These are phyloP conservation scores for Phenacoccus solenopsis DNA, from an alignment of 1,140 invertebrate species.

Conservation along the genomic window DNA sequence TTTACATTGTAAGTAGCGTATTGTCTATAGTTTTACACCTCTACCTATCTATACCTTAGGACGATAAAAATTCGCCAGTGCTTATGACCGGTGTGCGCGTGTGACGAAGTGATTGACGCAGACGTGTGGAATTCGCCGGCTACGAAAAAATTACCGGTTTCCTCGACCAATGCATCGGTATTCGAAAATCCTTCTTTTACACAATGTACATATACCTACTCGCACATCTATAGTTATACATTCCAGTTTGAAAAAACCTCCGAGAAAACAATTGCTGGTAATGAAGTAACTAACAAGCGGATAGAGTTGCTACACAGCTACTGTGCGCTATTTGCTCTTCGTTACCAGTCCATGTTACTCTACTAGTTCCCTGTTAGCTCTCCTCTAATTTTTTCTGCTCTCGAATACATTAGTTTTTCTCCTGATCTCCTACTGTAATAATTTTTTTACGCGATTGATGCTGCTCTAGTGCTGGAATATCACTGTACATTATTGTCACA, in stretches of 20 bases:
- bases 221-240: neutral
- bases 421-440: neutral
- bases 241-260: neutral
- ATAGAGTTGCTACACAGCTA: neutral
- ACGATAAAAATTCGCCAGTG: too few species aligned
- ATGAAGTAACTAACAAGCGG: constrained; percentile 1
- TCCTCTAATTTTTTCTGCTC: neutral
- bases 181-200: neutral
- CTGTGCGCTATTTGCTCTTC: too few species aligned
- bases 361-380: neutral
- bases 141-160: too few species aligned
- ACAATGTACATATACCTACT: neutral
- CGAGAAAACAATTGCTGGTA: neutral
- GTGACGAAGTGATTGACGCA: neutral
- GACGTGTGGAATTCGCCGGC: neutral
- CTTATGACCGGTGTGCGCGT: too few species aligned
- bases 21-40: too few species aligned
- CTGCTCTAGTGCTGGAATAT: too few species aligned
- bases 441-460: neutral
- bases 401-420: too few species aligned
- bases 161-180: neutral
- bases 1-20: too few species aligned
- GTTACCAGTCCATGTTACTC: neutral
- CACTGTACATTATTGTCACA: neutral
- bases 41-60: too few species aligned